Percentiles rank a stretch among this genome's conserved stretches.
These are phyloP conservation scores for Plecotus auritus DNA, from an alignment of 2,113 vertebrate species.

Conservation along the genomic window DNA sequence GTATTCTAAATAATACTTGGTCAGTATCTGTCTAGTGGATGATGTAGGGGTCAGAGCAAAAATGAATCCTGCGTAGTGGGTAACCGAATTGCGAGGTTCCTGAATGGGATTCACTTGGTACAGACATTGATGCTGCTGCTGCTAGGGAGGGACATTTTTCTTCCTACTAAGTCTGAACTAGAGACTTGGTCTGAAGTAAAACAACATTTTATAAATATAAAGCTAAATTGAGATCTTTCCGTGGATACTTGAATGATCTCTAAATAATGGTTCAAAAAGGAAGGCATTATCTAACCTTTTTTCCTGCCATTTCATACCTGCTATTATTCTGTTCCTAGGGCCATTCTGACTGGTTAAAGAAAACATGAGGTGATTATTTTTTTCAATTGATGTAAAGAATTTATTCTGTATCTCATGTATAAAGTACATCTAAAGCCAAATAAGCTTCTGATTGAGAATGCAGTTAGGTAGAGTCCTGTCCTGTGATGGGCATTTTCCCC, in stretches of 20 bases:
- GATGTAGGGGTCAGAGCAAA: not conserved
- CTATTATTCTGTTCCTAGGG: not conserved
- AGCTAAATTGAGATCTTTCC: not conserved
- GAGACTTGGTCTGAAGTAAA: not conserved
- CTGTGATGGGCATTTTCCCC: not conserved
- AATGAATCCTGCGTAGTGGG: not conserved
- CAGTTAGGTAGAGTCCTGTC: not conserved
- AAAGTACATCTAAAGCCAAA: not conserved
- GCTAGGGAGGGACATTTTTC: not conserved
- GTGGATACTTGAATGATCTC: not conserved
- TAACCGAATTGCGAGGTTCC: not conserved
- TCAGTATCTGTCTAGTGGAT: not conserved
- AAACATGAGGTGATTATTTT: not conserved
- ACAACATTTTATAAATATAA: not conserved
- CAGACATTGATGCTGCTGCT: not conserved
- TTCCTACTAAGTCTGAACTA: not conserved
- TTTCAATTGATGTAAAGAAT: not conserved
- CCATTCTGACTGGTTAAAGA: not conserved
- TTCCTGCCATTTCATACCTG: not conserved
- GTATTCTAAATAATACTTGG: not conserved
- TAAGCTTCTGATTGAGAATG: not conserved
- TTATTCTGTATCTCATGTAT: not conserved
- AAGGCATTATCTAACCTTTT: not conserved
- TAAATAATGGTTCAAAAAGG: constrained; percentile 7
- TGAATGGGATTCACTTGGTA: not conserved